Evolutionary conservation across 2,113 vertebrate species (phyloP).

Genomic region (Pituophis catenifer): DNA sequence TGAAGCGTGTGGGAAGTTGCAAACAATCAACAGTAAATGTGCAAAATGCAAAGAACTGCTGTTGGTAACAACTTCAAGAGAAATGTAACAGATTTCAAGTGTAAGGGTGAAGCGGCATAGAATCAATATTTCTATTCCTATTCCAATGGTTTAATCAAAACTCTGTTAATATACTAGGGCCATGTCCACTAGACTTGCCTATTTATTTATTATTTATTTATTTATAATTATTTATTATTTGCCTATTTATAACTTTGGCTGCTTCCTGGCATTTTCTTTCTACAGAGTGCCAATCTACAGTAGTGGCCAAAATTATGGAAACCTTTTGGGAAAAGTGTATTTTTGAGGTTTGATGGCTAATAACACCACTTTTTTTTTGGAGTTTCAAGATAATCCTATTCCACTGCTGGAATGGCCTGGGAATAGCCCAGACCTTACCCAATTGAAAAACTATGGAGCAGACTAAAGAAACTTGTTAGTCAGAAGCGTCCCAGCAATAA

Average conservation of each 20-base stretch:
- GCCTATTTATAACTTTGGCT: background rate
- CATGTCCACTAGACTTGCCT: background rate
- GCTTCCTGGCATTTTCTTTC: background rate
- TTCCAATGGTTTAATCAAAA: background rate
- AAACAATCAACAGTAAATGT: background rate
- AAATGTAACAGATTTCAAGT: background rate
- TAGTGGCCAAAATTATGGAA: too few species aligned
- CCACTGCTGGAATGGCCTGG: too few species aligned
- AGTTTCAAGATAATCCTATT: too few species aligned
- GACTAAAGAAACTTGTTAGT: too few species aligned
- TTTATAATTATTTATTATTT: too few species aligned
- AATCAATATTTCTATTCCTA: background rate
- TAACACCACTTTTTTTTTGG: too few species aligned
- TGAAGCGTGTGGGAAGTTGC: background rate
- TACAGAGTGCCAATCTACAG: background rate
- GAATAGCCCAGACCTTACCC: too few species aligned
- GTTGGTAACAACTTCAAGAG: background rate
- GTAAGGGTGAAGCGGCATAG: background rate
- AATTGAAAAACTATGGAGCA: too few species aligned
- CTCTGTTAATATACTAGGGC: background rate
- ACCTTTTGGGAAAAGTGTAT: too few species aligned
- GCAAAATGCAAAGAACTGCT: background rate
- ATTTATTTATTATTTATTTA: too few species aligned
- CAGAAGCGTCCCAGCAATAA: too few species aligned
- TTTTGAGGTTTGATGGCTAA: too few species aligned